A percentile compares a stretch with the other conserved stretches of the same genome.
phyloP scores from a whole-genome alignment of 2,797 vertebrate genomes.

The Cetoscarus ocellatus region DNA sequence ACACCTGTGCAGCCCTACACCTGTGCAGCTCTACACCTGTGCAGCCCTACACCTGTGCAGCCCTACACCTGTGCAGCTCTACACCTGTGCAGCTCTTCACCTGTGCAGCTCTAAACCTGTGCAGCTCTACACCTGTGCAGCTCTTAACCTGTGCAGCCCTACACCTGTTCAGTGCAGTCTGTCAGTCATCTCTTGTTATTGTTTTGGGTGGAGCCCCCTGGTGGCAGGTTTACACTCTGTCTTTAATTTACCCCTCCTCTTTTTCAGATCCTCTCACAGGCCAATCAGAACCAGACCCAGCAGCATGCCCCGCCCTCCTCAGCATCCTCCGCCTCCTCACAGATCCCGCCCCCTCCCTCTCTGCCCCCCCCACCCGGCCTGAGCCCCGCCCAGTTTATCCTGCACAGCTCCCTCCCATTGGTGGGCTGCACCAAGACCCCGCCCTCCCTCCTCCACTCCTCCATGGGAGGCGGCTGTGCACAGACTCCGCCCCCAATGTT shows the following conservation, averaged over 20 bases:
- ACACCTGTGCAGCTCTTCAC: too few relatives aligned
- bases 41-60: too few relatives aligned
- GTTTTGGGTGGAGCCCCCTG: too few relatives aligned
- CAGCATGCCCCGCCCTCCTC: constrained; percentile 77
- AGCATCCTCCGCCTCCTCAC: constrained; percentile 79
- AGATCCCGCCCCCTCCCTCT: constrained; percentile 83
- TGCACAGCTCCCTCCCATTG: constrained; percentile 88
- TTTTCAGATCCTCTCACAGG: constrained; percentile 91
- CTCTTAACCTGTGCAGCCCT: too few relatives aligned
- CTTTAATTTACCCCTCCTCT: neutral
- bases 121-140: too few relatives aligned
- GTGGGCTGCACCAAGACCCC: constrained; percentile 89
- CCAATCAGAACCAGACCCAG: constrained; percentile 86
- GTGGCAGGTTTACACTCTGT: too few relatives aligned
- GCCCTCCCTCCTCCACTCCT: constrained; percentile 82
- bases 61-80: too few relatives aligned
- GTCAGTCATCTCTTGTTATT: too few relatives aligned
- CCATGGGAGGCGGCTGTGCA: constrained; percentile 81
- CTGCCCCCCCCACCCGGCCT: constrained; percentile 81
- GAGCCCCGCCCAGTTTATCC: constrained; percentile 87
- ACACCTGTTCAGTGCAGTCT: too few relatives aligned
- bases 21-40: too few relatives aligned
- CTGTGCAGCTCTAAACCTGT: too few relatives aligned
- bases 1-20: too few relatives aligned
- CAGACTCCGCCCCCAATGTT: constrained; percentile 82